Evolutionary conservation across 2,113 vertebrate species (phyloP).

Genomic region (Prolemur simus): DNA sequence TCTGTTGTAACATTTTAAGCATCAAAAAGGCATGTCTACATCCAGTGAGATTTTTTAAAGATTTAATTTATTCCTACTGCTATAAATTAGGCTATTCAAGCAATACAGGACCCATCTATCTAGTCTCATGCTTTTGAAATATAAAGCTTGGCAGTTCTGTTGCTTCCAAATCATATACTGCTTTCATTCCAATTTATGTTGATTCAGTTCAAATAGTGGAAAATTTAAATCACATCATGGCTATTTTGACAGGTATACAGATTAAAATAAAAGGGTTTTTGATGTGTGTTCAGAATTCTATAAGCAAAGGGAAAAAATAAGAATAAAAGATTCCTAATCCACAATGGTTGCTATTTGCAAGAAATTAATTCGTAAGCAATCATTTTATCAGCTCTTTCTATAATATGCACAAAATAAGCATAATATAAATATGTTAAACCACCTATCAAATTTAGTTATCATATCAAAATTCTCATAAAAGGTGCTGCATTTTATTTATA

Average conservation of each 20-base stretch:
- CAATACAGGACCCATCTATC: background rate
- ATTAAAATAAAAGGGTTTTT: slow-evolving; percentile 9
- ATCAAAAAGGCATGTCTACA: background rate
- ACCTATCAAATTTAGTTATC: background rate
- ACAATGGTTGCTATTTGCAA: background rate
- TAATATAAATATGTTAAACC: background rate
- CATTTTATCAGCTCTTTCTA: background rate
- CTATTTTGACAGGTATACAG: slow-evolving; percentile 33
- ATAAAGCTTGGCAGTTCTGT: background rate
- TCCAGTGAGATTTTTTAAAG: background rate
- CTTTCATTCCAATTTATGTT: slow-evolving; percentile 50
- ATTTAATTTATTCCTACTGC: slow-evolving; percentile 27
- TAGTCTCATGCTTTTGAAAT: slow-evolving; percentile 38
- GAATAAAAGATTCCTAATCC: background rate
- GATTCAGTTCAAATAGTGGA: slow-evolving; percentile 47
- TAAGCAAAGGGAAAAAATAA: background rate
- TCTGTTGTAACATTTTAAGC: background rate
- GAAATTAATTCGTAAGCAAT: background rate
- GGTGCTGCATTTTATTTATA: background rate
- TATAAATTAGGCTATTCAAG: slow-evolving; percentile 39
- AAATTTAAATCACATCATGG: slow-evolving; percentile 39
- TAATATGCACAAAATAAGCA: background rate
- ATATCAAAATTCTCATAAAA: slow-evolving; percentile 28
- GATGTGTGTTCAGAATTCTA: slow-evolving; percentile 1
- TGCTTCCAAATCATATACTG: slow-evolving; percentile 22